Evolutionary conservation across 2,113 vertebrate genomes (phyloP).

Genomic region (Melanotaenia duboulayi): DNA sequence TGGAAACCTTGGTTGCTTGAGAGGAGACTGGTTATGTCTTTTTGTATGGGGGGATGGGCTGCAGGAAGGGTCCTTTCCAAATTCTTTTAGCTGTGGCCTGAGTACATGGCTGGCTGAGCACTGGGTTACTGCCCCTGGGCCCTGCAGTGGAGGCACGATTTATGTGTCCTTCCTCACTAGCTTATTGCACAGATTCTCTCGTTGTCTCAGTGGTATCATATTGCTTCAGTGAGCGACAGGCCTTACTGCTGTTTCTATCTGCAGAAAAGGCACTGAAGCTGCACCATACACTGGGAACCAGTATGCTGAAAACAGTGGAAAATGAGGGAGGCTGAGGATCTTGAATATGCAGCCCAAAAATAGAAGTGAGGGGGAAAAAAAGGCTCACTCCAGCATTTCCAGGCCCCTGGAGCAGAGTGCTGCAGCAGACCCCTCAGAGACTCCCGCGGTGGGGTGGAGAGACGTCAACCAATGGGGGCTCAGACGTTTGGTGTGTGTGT

Average conservation of each 20-base stretch:
- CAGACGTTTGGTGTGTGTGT: constrained; percentile 67
- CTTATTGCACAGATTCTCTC: constrained; percentile 71
- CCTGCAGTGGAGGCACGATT: constrained; percentile 67
- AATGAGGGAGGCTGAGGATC: constrained; percentile 68
- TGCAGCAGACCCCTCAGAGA: constrained; percentile 83
- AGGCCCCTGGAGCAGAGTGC: constrained; percentile 79
- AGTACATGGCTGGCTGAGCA: constrained; percentile 78
- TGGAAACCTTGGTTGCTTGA: constrained; percentile 27
- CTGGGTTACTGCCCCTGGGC: constrained; percentile 71
- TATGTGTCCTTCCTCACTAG: constrained; percentile 70
- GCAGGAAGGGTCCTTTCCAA: constrained; percentile 73
- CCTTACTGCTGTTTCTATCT: constrained; percentile 52
- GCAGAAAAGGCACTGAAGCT: constrained; percentile 22
- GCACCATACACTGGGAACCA: constrained; percentile 66
- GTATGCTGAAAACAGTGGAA: constrained; percentile 66
- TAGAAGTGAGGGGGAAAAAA: constrained; percentile 73
- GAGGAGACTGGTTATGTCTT: constrained; percentile 55
- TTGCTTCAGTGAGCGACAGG: constrained; percentile 58
- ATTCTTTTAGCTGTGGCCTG: constrained; percentile 74
- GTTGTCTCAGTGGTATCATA: constrained; percentile 68
- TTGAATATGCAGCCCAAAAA: constrained; percentile 76
- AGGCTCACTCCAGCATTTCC: constrained; percentile 78
- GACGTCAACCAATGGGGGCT: constrained; percentile 81
- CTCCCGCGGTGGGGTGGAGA: constrained; percentile 79
- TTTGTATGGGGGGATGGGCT: constrained; percentile 65